These are phyloP conservation scores for Protonibea diacanthus DNA, from an alignment of 2,797 vertebrate genomes.

Conservation along the genomic window DNA sequence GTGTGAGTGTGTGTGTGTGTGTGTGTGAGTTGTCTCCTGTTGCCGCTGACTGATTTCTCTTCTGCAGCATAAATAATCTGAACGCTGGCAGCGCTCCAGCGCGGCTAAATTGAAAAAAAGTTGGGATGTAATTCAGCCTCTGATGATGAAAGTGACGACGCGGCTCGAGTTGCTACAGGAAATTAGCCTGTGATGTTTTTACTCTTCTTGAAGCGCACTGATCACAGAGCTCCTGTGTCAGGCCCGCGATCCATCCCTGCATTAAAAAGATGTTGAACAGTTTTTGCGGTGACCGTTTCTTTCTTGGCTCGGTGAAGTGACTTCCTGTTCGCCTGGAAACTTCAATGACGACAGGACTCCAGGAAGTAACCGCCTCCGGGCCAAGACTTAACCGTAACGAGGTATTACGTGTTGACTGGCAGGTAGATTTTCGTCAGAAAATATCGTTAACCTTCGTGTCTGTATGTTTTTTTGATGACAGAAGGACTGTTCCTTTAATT, in stretches of 20 bases:
- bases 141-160: conserved; percentile 23
- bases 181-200: conserved; percentile 8
- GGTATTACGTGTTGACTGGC: neutral
- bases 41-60: conserved; percentile 35
- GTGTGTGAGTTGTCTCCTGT: conserved; percentile 17
- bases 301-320: neutral
- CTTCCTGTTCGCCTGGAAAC: neutral
- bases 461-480: too few relatives aligned
- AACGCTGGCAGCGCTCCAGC: conserved; percentile 22
- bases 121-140: conserved; percentile 32
- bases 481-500: too few relatives aligned
- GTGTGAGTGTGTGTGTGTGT: neutral
- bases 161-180: conserved; percentile 14
- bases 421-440: too few relatives aligned
- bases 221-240: neutral
- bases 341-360: neutral
- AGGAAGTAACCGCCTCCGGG: neutral
- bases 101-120: conserved; percentile 38
- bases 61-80: conserved; percentile 43
- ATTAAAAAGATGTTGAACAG: neutral
- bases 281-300: neutral
- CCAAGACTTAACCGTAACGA: neutral
- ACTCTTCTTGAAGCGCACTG: neutral
- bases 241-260: too few relatives aligned
- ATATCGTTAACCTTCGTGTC: too few relatives aligned